Evolutionary conservation across 2,113 vertebrate species (phyloP).

Genomic region (Myiozetetes cayanensis): DNA sequence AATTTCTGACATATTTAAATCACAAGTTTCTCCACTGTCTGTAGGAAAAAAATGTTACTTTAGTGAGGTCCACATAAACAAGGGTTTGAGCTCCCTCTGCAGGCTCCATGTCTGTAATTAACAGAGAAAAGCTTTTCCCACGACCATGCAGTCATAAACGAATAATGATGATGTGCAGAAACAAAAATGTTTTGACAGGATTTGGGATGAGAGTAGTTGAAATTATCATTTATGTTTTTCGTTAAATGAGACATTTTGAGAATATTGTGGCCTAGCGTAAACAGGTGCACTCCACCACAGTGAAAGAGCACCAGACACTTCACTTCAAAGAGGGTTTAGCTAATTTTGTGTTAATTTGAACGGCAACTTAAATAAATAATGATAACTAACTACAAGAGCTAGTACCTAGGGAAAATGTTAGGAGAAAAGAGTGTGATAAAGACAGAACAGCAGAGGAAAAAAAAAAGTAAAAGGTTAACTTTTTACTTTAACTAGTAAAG

Average conservation of each 20-base stretch:
- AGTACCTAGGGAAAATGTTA: neutral
- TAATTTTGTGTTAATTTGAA: slow-evolving; percentile 20
- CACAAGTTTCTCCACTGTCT: neutral
- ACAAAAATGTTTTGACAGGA: slow-evolving; percentile 68
- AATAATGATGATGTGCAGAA: slow-evolving; percentile 63
- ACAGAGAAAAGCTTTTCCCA: slow-evolving; percentile 43
- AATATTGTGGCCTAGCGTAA: slow-evolving; percentile 30
- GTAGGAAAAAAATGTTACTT: neutral
- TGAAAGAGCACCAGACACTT: neutral
- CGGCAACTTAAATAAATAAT: slow-evolving; percentile 25
- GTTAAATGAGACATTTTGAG: slow-evolving; percentile 49
- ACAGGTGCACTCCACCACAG: slow-evolving; percentile 32
- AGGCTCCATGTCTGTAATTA: slow-evolving; percentile 62
- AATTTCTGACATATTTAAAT: neutral
- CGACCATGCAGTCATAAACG: slow-evolving; percentile 27
- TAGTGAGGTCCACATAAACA: slow-evolving; percentile 54
- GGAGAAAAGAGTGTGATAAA: neutral
- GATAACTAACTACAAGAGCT: neutral
- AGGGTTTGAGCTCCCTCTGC: slow-evolving; percentile 71
- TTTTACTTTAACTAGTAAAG: slow-evolving; percentile 32
- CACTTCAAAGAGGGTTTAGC: neutral
- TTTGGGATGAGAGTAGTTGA: slow-evolving; percentile 51
- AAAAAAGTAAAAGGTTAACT: neutral
- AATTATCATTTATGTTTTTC: slow-evolving; percentile 45
- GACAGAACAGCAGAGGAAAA: neutral